Evolutionary conservation across 2,797 vertebrate genomes (phyloP).

Genomic region (Pogonophryne albipinna): DNA sequence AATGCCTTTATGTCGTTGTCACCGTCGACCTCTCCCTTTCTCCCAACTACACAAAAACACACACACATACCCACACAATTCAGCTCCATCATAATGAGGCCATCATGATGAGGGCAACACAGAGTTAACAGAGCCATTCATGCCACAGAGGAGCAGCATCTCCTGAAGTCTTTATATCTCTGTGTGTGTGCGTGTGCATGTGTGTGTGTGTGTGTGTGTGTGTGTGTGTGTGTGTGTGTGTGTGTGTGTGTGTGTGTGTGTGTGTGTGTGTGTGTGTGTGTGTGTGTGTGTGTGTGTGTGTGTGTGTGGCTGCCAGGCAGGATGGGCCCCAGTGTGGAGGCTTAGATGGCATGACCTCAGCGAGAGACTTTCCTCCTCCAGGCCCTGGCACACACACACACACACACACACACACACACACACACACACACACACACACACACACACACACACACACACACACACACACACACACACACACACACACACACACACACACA

Average conservation of each 20-base stretch:
- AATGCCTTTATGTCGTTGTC: conserved; percentile 50
- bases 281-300: conserved; percentile 41
- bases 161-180: conserved; percentile 63
- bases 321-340: conserved; percentile 68
- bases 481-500: conserved; percentile 37
- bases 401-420: conserved; percentile 42
- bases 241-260: conserved; percentile 42
- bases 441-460: not conserved
- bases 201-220: too few relatives aligned
- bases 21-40: conserved; percentile 21
- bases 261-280: conserved; percentile 42
- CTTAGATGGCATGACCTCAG: conserved; percentile 76
- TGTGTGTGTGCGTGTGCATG: too few relatives aligned
- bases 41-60: conserved; percentile 19
- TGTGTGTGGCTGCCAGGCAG: conserved; percentile 60
- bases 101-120: conserved; percentile 65
- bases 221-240: too few relatives aligned
- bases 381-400: conserved; percentile 51
- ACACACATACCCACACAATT: conserved; percentile 35
- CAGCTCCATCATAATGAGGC: conserved; percentile 71
- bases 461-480: conserved; percentile 33
- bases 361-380: conserved; percentile 66
- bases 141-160: conserved; percentile 54
- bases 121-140: conserved; percentile 74
- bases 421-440: conserved; percentile 19